phyloP scores from a whole-genome alignment of 2,113 vertebrate genomes.

The Nymphicus hollandicus region DNA sequence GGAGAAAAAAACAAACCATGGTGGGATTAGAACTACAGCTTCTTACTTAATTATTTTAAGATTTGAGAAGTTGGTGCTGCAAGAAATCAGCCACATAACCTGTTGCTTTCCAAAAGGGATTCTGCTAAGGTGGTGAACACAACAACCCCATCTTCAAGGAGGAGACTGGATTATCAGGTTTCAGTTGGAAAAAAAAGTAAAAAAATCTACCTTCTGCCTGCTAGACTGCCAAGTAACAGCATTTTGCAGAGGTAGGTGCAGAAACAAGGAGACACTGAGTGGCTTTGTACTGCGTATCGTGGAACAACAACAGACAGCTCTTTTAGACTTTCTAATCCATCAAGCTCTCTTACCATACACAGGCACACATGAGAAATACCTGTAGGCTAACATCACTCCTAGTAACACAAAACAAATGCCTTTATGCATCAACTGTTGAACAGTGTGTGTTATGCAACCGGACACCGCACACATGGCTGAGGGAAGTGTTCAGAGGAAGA shows the following conservation, averaged over 20 bases:
- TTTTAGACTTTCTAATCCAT: neutral
- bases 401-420: neutral
- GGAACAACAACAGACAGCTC: neutral
- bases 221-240: neutral
- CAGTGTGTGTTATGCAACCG: neutral
- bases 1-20: neutral
- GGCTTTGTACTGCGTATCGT: neutral
- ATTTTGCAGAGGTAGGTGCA: neutral
- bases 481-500: neutral
- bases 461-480: neutral
- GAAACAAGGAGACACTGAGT: neutral
- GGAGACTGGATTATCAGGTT: neutral
- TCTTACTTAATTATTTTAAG: slow-evolving; percentile 39
- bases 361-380: neutral
- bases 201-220: neutral
- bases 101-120: neutral
- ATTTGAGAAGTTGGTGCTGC: neutral
- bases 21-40: neutral
- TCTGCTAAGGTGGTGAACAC: neutral
- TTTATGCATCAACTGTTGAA: neutral
- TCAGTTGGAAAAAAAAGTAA: neutral
- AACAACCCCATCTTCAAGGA: neutral
- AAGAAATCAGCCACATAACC: slow-evolving; percentile 5
- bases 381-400: neutral
- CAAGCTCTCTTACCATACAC: neutral